Evolutionary conservation across 1,140 invertebrate species (phyloP).

Genomic region (honey bee (Apis mellifera)): Amel_HAv3.1 CM009940.2:8658501-8659000

Average conservation of each 20-base stretch:
- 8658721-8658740: slow-evolving; percentile 10
- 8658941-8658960: not conserved
- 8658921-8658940: not conserved
- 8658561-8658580: no score
- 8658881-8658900: no score
- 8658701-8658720: not conserved
- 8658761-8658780: not conserved
- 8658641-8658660: slow-evolving; percentile 25
- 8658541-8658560: not conserved
- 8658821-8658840: no score
- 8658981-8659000: not conserved
- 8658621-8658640: slow-evolving; percentile 36
- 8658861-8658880: no score
- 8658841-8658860: no score
- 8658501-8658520: slow-evolving; percentile 9
- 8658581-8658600: no score
- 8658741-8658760: not conserved
- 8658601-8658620: slow-evolving; percentile 6
- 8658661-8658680: slow-evolving; percentile 21
- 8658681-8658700: slow-evolving; percentile 20
- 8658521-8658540: slow-evolving; percentile 5
- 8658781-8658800: no score
- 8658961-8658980: not conserved
- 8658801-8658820: no score
- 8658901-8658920: no score